Evolutionary conservation across 2,888 invertebrate species (phyloP).

Genomic region (Acronicta leporina): DNA sequence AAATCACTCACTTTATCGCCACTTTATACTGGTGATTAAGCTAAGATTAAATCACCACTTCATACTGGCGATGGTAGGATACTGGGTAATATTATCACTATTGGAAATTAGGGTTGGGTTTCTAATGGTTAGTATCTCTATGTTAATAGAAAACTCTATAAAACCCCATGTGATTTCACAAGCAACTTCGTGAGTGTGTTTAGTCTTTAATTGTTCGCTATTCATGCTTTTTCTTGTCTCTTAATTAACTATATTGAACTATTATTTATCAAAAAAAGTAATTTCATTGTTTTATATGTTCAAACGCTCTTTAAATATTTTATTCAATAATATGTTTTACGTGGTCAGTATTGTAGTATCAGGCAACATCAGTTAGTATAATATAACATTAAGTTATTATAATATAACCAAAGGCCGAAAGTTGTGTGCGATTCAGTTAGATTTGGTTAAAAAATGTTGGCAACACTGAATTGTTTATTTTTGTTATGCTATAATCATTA

Average conservation of each 20-base stretch:
- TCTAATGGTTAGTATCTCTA: conserved; percentile 67
- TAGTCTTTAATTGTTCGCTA: conserved; percentile 66
- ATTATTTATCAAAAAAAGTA: background rate
- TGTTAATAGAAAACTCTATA: conserved; percentile 67
- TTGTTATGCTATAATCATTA: too few species aligned
- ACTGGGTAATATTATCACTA: background rate
- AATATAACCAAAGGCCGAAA: conserved; percentile 1
- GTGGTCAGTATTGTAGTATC: too few species aligned
- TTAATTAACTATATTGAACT: background rate
- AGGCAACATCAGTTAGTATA: conserved; percentile 28
- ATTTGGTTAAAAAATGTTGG: too few species aligned
- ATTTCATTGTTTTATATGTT: background rate
- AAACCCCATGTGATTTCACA: conserved; percentile 67
- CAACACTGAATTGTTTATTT: too few species aligned
- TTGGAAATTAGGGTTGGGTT: conserved; percentile 7
- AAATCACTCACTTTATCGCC: conserved; percentile 7
- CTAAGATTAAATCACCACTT: conserved; percentile 5
- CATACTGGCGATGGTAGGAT: background rate
- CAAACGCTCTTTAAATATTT: background rate
- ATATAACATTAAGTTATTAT: too few species aligned
- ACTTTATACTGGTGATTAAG: conserved; percentile 23
- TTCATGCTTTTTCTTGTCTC: conserved; percentile 62
- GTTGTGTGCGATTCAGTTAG: too few species aligned
- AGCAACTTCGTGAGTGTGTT: conserved; percentile 85
- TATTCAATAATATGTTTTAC: conserved; percentile 1